Evolutionary conservation across 2,797 vertebrate genomes (phyloP), one percentile per base, ranked within the genome.

Genomic region (Danionella dracula): DNA sequence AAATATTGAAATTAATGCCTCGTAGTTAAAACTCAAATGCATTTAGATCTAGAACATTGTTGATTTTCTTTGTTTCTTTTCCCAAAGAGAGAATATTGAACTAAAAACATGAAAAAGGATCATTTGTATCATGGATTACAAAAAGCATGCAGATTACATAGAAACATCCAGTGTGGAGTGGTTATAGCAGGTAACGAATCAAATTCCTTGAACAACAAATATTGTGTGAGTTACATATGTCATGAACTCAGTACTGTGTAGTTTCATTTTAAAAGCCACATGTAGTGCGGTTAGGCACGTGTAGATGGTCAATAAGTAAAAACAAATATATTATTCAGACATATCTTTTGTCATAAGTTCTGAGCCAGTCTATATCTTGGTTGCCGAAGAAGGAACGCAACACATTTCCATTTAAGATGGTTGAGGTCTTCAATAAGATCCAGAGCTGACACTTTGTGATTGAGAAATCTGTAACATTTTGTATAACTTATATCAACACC

Each of bases 221-320:
- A 65, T 61, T 57, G 45, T 66, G 57, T 57, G 68, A 71, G 63
- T 66, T 68, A 66, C 65, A 76, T 71, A 69, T 57, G 41, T 56
- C n/a, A 57, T 46, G 56, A 70, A 50, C 66, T 69, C 46, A 65
- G 57, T 71, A 56, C 56, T 46, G 59, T 56, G 38, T 66, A 71
- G 37, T 66, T 31, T 21, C 16, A 44, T 71, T 1, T 1, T 16
- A 84, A 84, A 87, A 88, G 82, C 82, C 81, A 84, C 86, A 85
- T 80, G 82, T 81, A 81, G 84, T 85, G 87, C 87, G 89, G 87
- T 85, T 87, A 90, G 88, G 90, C 88, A 91, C 87, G 82, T 85
- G 84, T 87, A 87, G 82, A 86, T 85, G 81, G 79, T 84, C 44
- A 62, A 71, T 63, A 74, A 56, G 55, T 45, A 73, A 59, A 74